Evolutionary conservation across 92 coral and sea anemone genomes (phyloP).

Genomic region (Phenganax subtilis): DNA sequence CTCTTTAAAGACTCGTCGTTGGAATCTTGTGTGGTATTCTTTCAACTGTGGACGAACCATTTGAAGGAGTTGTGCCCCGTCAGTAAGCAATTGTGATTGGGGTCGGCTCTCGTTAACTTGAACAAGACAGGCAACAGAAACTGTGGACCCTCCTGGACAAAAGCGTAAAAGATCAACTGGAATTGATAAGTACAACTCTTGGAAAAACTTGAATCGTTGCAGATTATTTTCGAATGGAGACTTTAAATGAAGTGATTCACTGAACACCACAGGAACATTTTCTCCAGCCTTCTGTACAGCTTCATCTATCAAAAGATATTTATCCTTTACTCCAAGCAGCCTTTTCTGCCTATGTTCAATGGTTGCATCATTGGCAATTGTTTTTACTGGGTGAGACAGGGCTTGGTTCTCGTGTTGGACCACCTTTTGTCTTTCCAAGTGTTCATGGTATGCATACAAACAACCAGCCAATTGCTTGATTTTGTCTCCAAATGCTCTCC

Average conservation of each 20-base stretch:
- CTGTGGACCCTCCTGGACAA: slow-evolving; percentile 49
- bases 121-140: slow-evolving; percentile 33
- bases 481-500: slow-evolving; percentile 37
- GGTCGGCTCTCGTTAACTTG: slow-evolving; percentile 42
- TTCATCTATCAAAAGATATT: slow-evolving; percentile 35
- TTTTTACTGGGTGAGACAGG: slow-evolving; percentile 28
- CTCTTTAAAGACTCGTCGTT: slow-evolving; percentile 1
- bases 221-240: slow-evolving; percentile 3
- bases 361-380: slow-evolving; percentile 34
- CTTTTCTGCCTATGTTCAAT: slow-evolving; percentile 22
- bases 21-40: slow-evolving; percentile 27
- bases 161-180: slow-evolving; percentile 49
- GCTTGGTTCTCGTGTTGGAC: slow-evolving; percentile 37
- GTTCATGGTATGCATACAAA: slow-evolving; percentile 27
- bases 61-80: slow-evolving; percentile 43
- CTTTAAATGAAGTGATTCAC: too few relatives aligned
- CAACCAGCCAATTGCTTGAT: slow-evolving; percentile 48
- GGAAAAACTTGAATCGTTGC: slow-evolving; percentile 36
- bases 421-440: slow-evolving; percentile 35
- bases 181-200: slow-evolving; percentile 38
- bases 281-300: slow-evolving; percentile 42
- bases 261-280: too few relatives aligned
- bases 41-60: slow-evolving; percentile 35
- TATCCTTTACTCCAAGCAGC: slow-evolving; percentile 35
- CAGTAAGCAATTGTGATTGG: slow-evolving; percentile 27